Evolutionary conservation across 2,113 vertebrate species (phyloP), one percentile per base, ranked within the genome.

Genomic region (Lampris megalopsis): DNA sequence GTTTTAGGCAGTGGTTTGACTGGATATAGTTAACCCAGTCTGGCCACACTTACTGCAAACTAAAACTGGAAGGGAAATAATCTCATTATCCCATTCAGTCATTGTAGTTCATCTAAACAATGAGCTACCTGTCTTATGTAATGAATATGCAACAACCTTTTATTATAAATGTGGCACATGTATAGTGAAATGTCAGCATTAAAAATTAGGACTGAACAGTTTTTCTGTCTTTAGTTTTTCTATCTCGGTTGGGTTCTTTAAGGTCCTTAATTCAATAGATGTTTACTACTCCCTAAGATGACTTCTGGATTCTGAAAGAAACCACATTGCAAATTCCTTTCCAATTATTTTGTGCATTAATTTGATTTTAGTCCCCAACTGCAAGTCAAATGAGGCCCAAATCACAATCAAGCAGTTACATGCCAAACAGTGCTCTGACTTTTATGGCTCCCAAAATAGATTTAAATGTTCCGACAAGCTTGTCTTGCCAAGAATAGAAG

Each of bases 271-370:
- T 69, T 91, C 76, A 71, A 57, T 73, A 75, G 72, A 52, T 85
- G 75, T 87, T 88, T 87, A 79, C 81, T 90, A 62, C 52, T 57
- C 40, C 62, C 70, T 84, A 72, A 85, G 77, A 81, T 73, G 59
- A 79, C 71, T 57, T 66, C 63, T 9, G 41, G 64, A 58, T 73
- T 78, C 82, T 79, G 81, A 68, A 48, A 43, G 75, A 48, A 53
- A 24, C 24, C 63, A 54, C 41, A 50, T 56, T 75, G 75, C 57
- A 8, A 77, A 45, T 77, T 40, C 63, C 59, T 80, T 63, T 53
- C 47, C 79, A 86, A 90, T 92, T 89, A 85, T 63, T 52, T 62
- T 78, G 67, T 68, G 66, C 76, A 85, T 80, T 80, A 52, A 67
- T 85, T 60, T 77, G 74, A 54, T 86, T 84, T 77, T 62, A 81